Conservation (phyloP, 2,888 invertebrate species). For the Drosophila cracens region DNA sequence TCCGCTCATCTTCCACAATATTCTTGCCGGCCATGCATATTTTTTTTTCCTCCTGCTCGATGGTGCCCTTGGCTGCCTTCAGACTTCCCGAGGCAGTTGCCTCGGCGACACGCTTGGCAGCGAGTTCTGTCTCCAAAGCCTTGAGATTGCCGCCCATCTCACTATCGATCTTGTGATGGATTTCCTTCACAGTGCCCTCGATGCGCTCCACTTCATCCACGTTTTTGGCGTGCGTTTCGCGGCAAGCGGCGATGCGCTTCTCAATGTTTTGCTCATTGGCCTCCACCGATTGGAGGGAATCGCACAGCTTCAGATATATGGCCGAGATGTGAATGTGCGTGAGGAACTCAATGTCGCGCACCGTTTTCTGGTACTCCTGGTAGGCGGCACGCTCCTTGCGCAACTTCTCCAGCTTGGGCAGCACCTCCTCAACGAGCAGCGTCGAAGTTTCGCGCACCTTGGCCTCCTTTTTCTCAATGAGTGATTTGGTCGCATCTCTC, state of each 20-base stretch:
- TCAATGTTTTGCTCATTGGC: slow-evolving; percentile 86
- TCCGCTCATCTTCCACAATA: slow-evolving; percentile 88
- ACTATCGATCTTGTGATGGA: slow-evolving; percentile 88
- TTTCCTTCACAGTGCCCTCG: slow-evolving; percentile 87
- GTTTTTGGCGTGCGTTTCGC: slow-evolving; percentile 86
- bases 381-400: slow-evolving; percentile 94
- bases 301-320: slow-evolving; percentile 85
- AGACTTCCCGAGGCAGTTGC: slow-evolving; percentile 88
- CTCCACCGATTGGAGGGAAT: slow-evolving; percentile 86
- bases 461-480: slow-evolving; percentile 96
- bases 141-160: slow-evolving; percentile 89
- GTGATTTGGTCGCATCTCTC: slow-evolving; percentile 92
- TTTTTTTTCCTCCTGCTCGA: slow-evolving; percentile 89
- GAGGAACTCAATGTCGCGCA: slow-evolving; percentile 93
- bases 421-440: slow-evolving; percentile 92
- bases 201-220: slow-evolving; percentile 86
- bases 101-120: slow-evolving; percentile 88
- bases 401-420: slow-evolving; percentile 94
- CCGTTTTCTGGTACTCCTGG: slow-evolving; percentile 94
- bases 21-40: slow-evolving; percentile 89
- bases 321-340: slow-evolving; percentile 87
- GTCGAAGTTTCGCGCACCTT: slow-evolving; percentile 94
- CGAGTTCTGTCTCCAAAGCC: slow-evolving; percentile 88
- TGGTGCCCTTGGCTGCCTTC: slow-evolving; percentile 88
- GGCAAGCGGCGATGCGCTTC: slow-evolving; percentile 87